Conservation (phyloP, 2,888 invertebrate species). For the Cephonodes hylas region DNA sequence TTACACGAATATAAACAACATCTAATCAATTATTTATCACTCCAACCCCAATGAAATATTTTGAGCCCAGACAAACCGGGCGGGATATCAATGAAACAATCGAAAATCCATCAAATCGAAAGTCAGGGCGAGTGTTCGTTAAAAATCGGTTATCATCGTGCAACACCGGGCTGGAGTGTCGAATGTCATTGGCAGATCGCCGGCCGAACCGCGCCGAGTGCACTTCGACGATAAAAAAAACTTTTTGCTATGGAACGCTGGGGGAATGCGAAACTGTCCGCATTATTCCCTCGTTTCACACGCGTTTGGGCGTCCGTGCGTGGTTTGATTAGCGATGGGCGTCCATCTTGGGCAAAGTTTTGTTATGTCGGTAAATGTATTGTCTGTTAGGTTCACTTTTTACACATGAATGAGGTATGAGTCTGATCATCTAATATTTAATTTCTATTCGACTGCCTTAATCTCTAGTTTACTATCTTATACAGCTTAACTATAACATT, state of each 20-base stretch:
- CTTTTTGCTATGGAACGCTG: neutral
- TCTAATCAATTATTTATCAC: no score
- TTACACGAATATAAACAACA: no score
- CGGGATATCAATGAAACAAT: neutral
- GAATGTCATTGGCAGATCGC: conserved; percentile 1
- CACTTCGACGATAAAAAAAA: neutral
- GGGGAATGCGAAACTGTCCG: neutral
- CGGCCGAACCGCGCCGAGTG: neutral
- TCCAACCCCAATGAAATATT: no score
- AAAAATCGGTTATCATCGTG: conserved; percentile 5
- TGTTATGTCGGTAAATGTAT: neutral
- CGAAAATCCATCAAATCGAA: neutral
- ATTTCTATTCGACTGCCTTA: no score
- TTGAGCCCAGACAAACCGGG: neutral
- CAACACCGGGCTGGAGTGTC: neutral
- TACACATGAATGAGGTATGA: no score
- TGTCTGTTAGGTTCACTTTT: neutral
- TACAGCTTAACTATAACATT: neutral
- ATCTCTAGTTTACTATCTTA: no score
- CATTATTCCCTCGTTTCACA: neutral
- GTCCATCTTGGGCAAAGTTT: neutral
- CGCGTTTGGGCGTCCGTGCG: neutral
- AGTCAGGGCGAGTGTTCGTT: neutral
- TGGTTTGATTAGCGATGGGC: neutral
- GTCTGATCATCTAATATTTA: no score